Conservation (phyloP, 2,113 vertebrate genomes). For the Raja brachyura region DNA sequence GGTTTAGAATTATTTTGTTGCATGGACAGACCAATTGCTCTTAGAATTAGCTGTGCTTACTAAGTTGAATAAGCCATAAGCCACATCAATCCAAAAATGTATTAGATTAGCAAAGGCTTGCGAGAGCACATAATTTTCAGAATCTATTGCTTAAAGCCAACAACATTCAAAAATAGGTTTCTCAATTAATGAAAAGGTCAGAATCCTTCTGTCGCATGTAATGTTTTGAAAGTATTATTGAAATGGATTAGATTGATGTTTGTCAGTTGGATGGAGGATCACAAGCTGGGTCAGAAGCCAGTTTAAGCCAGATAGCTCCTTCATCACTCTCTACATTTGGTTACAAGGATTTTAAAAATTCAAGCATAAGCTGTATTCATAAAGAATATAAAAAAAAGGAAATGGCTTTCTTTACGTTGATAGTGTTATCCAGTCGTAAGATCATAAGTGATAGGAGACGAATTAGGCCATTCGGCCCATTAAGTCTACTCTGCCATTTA, state of each 20-base stretch:
- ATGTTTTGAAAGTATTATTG: not conserved
- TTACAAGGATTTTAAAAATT: too few species aligned
- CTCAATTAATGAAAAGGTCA: not conserved
- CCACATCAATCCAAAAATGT: not conserved
- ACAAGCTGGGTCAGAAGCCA: not conserved
- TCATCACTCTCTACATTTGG: not conserved
- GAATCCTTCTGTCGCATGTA: constrained; percentile 6
- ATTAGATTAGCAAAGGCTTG: constrained; percentile 31
- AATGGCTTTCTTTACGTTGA: too few species aligned
- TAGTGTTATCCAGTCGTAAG: too few species aligned
- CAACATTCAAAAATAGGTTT: constrained; percentile 2
- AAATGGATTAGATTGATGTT: not conserved
- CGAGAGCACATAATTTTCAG: constrained; percentile 1
- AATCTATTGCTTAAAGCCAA: not conserved
- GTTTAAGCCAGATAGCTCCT: not conserved
- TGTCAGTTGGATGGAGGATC: not conserved
- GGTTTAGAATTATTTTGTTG: constrained; percentile 1
- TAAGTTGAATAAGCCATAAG: constrained; percentile 10
- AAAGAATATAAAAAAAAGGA: too few species aligned
- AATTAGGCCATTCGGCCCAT: too few species aligned
- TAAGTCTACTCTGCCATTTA: too few species aligned
- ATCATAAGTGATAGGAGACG: too few species aligned
- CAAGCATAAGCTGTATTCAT: too few species aligned
- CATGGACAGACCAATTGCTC: not conserved
- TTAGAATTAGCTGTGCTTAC: constrained; percentile 7